A percentile compares a stretch with the other conserved stretches of the same genome.
These are phyloP conservation scores for Coremacera marginata DNA, from an alignment of 2,888 invertebrate species.

Conservation along the genomic window DNA sequence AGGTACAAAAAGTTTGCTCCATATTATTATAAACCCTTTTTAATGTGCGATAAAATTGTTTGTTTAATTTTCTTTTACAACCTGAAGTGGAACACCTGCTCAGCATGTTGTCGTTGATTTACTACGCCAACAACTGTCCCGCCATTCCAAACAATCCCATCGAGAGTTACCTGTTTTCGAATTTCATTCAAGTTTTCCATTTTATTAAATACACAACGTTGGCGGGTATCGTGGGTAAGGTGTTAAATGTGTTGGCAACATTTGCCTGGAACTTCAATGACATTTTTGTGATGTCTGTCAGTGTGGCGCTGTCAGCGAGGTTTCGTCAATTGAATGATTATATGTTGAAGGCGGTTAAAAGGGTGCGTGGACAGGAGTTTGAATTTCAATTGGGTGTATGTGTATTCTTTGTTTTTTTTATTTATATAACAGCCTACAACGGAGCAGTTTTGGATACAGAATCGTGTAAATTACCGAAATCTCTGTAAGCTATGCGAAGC, in stretches of 20 bases:
- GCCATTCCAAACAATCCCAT: constrained; percentile 56
- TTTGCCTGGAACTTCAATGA: constrained; percentile 83
- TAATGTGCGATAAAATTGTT: too few species aligned
- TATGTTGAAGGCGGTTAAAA: constrained; percentile 68
- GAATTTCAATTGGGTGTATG: neutral
- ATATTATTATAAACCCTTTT: too few species aligned
- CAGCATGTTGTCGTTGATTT: constrained; percentile 73
- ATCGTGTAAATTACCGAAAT: constrained; percentile 71
- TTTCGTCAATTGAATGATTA: constrained; percentile 75
- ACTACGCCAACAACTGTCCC: constrained; percentile 62
- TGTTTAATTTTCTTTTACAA: neutral
- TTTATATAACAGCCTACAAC: constrained; percentile 56
- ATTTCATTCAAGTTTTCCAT: constrained; percentile 57
- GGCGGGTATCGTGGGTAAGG: constrained; percentile 60
- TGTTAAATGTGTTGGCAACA: constrained; percentile 74
- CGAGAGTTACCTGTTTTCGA: constrained; percentile 58
- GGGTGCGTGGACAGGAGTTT: constrained; percentile 58
- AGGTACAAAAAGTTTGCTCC: too few species aligned
- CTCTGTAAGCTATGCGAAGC: constrained; percentile 70
- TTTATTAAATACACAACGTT: constrained; percentile 56
- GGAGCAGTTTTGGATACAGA: constrained; percentile 70
- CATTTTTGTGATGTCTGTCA: constrained; percentile 78
- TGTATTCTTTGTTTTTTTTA: neutral
- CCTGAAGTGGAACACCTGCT: constrained; percentile 72
- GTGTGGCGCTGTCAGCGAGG: constrained; percentile 76